Evolutionary conservation across 1,140 invertebrate genomes (phyloP).

Genomic region (Drosophila albomicans): DNA sequence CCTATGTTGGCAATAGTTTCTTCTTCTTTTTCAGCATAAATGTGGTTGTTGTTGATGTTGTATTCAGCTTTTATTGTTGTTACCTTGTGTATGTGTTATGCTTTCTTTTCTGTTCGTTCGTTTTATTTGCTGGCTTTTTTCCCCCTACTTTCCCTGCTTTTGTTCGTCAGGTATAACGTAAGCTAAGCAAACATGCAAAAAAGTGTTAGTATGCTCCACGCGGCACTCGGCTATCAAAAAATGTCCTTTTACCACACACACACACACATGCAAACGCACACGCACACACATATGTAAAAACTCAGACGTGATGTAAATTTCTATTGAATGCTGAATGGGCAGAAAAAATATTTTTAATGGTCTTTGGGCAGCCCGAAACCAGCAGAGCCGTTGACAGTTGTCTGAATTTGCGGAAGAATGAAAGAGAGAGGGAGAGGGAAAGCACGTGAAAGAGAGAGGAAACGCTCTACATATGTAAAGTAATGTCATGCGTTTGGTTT

Average conservation of each 20-base stretch:
- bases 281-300: constrained; percentile 64
- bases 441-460: too few species aligned
- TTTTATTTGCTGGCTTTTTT: constrained; percentile 10
- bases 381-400: constrained; percentile 63
- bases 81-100: constrained; percentile 48
- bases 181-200: constrained; percentile 72
- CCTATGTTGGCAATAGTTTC: constrained; percentile 75
- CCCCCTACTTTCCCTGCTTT: constrained; percentile 16
- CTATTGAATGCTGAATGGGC: constrained; percentile 82
- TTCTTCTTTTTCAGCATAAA: constrained; percentile 26
- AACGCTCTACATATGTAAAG: constrained; percentile 29
- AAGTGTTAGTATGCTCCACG: constrained; percentile 79
- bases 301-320: constrained; percentile 82
- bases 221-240: constrained; percentile 62
- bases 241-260: constrained; percentile 68
- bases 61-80: constrained; percentile 68
- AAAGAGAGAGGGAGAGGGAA: not conserved
- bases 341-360: constrained; percentile 81
- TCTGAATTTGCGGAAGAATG: constrained; percentile 48
- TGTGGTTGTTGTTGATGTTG: constrained; percentile 17
- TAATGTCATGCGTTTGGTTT: constrained; percentile 38
- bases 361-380: constrained; percentile 59
- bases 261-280: not conserved
- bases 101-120: constrained; percentile 21
- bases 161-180: constrained; percentile 63